A percentile compares a stretch with the other conserved stretches of the same genome.
These are phyloP conservation scores for Drosophila silvestris DNA, from an alignment of 2,888 invertebrate genomes.

Conservation along the genomic window DNA sequence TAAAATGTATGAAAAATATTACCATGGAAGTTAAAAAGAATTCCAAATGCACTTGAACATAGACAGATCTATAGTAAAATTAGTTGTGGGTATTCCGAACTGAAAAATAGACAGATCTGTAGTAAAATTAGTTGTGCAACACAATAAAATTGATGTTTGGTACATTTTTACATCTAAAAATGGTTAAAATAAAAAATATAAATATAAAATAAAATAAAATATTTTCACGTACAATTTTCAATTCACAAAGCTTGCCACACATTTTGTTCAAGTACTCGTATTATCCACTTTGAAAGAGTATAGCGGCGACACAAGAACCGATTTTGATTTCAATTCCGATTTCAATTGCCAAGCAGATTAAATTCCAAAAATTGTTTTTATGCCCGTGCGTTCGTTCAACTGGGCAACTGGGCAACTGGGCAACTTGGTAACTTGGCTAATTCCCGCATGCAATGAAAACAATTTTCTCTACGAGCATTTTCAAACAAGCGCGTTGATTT, in stretches of 20 bases:
- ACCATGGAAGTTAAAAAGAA: background rate
- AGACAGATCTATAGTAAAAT: background rate
- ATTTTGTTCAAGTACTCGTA: background rate
- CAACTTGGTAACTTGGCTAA: conserved; percentile 50
- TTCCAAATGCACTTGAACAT: background rate
- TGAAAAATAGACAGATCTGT: too few species aligned
- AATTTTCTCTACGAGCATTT: conserved; percentile 58
- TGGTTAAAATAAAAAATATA: background rate
- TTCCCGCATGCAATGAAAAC: conserved; percentile 77
- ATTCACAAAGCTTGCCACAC: background rate
- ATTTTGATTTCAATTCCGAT: conserved; percentile 37
- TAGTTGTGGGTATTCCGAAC: too few species aligned
- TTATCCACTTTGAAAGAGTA: conserved; percentile 11
- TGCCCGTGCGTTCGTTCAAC: conserved; percentile 8
- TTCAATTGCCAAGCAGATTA: conserved; percentile 58
- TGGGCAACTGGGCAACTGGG: conserved; percentile 1
- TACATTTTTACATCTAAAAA: too few species aligned
- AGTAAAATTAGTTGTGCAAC: background rate
- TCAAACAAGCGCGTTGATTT: conserved; percentile 70
- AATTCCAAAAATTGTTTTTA: conserved; percentile 73
- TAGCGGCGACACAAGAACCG: conserved; percentile 8
- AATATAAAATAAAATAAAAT: background rate
- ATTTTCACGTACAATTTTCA: background rate
- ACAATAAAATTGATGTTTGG: background rate
- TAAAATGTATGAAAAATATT: background rate